phyloP scores from a whole-genome alignment of 2,113 vertebrate species.

The Loxodonta africana region DNA sequence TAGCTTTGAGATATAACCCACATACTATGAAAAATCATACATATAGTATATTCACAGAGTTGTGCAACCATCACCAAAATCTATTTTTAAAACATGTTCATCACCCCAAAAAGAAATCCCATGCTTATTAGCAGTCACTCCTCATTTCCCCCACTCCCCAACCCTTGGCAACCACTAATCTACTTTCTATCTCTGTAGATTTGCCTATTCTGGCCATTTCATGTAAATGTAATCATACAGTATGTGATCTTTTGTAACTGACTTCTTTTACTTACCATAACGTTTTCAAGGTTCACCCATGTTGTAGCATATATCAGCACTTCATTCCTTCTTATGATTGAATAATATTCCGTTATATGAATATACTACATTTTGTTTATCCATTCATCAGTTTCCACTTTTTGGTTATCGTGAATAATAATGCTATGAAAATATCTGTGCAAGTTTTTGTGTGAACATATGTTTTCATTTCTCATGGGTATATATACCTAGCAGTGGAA shows the following conservation, averaged over 20 bases:
- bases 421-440: neutral
- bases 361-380: neutral
- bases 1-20: neutral
- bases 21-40: neutral
- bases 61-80: neutral
- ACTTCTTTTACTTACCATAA: neutral
- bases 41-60: conserved; percentile 3
- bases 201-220: neutral
- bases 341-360: neutral
- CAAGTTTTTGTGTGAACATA: neutral
- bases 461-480: conserved; percentile 22
- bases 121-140: neutral
- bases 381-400: neutral
- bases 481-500: neutral
- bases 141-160: neutral
- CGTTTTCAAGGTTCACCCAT: neutral
- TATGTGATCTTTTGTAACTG: neutral
- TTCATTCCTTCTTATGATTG: neutral
- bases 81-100: conserved; percentile 9
- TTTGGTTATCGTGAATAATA: neutral
- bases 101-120: neutral
- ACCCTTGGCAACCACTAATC: neutral
- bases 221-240: neutral
- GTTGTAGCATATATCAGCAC: neutral
- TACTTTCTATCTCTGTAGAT: neutral